These are phyloP conservation scores for Lerista edwardsae DNA, from an alignment of 2,797 vertebrate genomes.

Conservation along the genomic window DNA sequence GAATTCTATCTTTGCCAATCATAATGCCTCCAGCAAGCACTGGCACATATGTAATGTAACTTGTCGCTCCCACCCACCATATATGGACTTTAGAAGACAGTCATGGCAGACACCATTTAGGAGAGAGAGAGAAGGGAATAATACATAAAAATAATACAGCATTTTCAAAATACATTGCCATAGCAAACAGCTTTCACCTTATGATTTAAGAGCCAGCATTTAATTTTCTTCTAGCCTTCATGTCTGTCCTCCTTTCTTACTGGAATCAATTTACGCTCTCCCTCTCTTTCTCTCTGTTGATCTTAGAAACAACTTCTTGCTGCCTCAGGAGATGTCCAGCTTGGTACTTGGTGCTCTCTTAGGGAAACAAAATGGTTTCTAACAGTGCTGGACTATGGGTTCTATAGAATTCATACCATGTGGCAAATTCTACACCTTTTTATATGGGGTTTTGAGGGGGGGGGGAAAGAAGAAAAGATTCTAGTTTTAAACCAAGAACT, in stretches of 20 bases:
- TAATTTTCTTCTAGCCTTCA: slow-evolving; percentile 54
- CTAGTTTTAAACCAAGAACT: background rate
- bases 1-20: slow-evolving; percentile 26
- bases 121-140: slow-evolving; percentile 31
- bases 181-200: slow-evolving; percentile 1
- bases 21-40: slow-evolving; percentile 31
- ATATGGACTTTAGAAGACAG: background rate
- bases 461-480: background rate
- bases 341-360: background rate
- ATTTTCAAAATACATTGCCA: slow-evolving; percentile 33
- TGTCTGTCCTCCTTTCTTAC: slow-evolving; percentile 41
- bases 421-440: background rate
- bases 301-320: slow-evolving; percentile 32
- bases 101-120: slow-evolving; percentile 8
- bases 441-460: background rate
- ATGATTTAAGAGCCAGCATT: slow-evolving; percentile 37
- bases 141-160: too few relatives aligned
- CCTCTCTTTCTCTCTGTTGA: background rate
- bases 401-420: background rate
- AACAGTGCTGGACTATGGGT: background rate
- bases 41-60: slow-evolving; percentile 26
- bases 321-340: slow-evolving; percentile 36
- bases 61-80: slow-evolving; percentile 4
- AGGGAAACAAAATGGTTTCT: too few relatives aligned
- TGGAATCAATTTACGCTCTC: slow-evolving; percentile 28